Base-by-base conservation (phyloP, 2,113 vertebrate genomes). In the Scomber colias region DNA sequence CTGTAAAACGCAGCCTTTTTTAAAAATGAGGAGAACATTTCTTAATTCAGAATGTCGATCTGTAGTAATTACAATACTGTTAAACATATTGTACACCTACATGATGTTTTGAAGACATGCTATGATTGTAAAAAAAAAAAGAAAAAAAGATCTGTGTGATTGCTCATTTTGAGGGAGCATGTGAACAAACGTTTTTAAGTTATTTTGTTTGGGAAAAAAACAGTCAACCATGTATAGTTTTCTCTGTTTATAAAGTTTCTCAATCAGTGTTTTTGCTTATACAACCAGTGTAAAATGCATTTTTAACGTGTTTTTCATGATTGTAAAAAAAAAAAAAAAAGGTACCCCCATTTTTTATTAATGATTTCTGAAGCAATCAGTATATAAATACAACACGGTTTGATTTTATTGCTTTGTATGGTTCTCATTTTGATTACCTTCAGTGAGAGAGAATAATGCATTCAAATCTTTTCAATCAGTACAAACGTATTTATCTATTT, bases 1-100 rank as follows among this genome's bases (percentile, higher is more conserved):
- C 98, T 99, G 98, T 99, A 99, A 95, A 98, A 99, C 95, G 96
- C 97, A 98, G 97, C 97, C 95, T 98, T 98, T 99, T 93, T 92
- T 97, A 96, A 89, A 95, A 96, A 96, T 93, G 93, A 95, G 93
- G 95, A 95, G 90, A 96, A 93, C 90, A 96, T 98, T 99, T 99
- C 97, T 97, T 98, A 98, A 98, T 96, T 95, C 92, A 96, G 95
- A 98, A 96, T 99, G 98, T 97, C 93, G 93, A 89, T 97, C 96
- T 97, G 96, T 98, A 97, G 97, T 96, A 94, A 96, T 95, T 90
- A 95, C 95, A 95, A 96, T 92, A 95, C 86, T 90, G 81, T 96
- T 92, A 97, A 95, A 95, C 94, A 95, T 96, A 96, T 94, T 97
- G 96, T 97, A 97, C 95, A 85, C 95, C 96, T 96, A 97, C 96